These are phyloP conservation scores for Onychostruthus taczanowskii DNA, from an alignment of 2,113 vertebrate species.

Conservation along the genomic window DNA sequence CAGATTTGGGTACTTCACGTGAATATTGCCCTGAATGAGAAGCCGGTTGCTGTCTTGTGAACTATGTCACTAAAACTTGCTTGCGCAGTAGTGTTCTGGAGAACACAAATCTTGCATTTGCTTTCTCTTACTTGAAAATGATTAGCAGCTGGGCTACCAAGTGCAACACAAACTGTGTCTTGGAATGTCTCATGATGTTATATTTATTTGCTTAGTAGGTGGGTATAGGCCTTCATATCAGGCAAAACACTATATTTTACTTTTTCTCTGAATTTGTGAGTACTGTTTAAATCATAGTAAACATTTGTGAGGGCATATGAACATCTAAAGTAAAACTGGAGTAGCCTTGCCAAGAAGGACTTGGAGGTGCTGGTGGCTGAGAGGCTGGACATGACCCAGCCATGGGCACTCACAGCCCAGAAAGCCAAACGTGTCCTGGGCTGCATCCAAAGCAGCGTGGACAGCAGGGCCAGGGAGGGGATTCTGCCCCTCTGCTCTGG, in stretches of 20 bases:
- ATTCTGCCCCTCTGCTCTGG: background rate
- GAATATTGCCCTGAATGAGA: background rate
- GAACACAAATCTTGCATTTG: background rate
- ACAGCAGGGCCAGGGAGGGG: accelerated
- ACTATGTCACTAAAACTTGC: background rate
- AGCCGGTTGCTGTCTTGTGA: background rate
- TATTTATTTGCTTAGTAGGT: background rate
- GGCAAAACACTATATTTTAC: background rate
- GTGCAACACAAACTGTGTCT: background rate
- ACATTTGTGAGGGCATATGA: background rate
- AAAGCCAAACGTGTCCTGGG: accelerated
- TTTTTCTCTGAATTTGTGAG: background rate
- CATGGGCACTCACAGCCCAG: accelerated
- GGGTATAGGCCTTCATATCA: background rate
- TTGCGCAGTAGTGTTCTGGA: background rate
- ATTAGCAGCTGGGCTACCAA: background rate
- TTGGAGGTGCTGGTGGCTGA: background rate
- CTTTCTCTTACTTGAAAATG: background rate
- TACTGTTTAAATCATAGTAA: background rate
- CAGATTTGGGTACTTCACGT: background rate
- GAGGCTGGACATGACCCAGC: background rate
- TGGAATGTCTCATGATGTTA: background rate
- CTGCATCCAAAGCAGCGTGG: accelerated
- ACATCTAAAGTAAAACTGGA: background rate
- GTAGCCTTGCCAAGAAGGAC: accelerated